These are phyloP conservation scores for Endomychus coccineus DNA, from an alignment of 2,888 invertebrate genomes.

Conservation along the genomic window DNA sequence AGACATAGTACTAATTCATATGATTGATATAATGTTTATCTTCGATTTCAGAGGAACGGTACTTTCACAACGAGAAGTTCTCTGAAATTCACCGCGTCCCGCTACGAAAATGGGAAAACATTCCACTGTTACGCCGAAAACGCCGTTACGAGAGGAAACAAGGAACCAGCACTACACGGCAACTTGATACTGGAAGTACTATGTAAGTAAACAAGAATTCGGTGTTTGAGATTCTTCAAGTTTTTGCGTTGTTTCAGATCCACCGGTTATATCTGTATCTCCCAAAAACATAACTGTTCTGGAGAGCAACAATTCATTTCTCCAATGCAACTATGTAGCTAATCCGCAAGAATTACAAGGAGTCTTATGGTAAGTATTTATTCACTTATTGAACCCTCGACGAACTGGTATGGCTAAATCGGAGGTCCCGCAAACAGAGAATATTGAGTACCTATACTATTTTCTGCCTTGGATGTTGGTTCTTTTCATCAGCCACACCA, in stretches of 20 bases:
- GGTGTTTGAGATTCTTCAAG: background rate
- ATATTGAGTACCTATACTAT: no score
- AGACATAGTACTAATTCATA: no score
- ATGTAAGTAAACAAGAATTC: constrained; percentile 56
- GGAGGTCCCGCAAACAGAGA: no score
- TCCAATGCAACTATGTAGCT: constrained; percentile 76
- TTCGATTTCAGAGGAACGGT: constrained; percentile 57
- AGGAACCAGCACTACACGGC: constrained; percentile 67
- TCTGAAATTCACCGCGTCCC: constrained; percentile 69
- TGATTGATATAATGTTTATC: no score
- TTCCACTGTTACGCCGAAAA: constrained; percentile 79
- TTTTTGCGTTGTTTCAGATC: constrained; percentile 54
- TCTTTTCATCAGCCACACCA: no score
- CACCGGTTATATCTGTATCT: constrained; percentile 70
- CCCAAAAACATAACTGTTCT: constrained; percentile 71
- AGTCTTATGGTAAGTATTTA: constrained; percentile 65
- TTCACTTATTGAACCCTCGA: no score
- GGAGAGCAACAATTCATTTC: constrained; percentile 58
- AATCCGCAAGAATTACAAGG: constrained; percentile 73
- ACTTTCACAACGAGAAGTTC: constrained; percentile 75
- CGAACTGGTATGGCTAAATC: no score
- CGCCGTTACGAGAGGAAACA: constrained; percentile 64
- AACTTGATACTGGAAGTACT: constrained; percentile 70
- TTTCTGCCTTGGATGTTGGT: no score
- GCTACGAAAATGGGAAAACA: constrained; percentile 71